Conservation (phyloP, 2,797 vertebrate genomes). For the Loris lydekkerianus region DNA sequence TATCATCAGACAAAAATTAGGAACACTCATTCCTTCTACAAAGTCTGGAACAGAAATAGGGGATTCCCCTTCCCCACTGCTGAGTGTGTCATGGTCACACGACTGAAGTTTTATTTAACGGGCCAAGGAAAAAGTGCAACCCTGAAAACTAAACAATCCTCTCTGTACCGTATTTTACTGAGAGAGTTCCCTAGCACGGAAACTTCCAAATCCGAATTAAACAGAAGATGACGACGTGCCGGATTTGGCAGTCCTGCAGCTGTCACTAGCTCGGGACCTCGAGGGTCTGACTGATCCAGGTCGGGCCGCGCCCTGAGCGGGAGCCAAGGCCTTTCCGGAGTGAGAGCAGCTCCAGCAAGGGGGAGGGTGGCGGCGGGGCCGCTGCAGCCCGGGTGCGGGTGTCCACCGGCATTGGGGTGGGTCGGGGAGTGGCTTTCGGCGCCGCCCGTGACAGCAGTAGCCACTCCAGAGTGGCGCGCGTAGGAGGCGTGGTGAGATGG, state of each 20-base stretch:
- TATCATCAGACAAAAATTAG: slow-evolving; percentile 13
- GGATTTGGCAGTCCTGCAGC: slow-evolving; percentile 56
- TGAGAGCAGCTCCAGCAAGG: background rate
- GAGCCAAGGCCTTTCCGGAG: background rate
- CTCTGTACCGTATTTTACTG: slow-evolving; percentile 57
- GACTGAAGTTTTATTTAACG: slow-evolving; percentile 31
- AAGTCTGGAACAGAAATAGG: slow-evolving; percentile 30
- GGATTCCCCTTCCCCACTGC: slow-evolving; percentile 41
- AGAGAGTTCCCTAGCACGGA: slow-evolving; percentile 42
- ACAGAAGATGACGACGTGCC: background rate
- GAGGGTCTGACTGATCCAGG: slow-evolving; percentile 42
- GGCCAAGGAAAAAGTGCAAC: background rate
- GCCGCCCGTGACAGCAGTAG: slow-evolving; percentile 20
- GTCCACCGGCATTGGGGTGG: background rate
- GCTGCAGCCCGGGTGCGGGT: fast-evolving
- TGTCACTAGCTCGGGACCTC: slow-evolving; percentile 57
- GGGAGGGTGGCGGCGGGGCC: background rate
- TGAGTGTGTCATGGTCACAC: slow-evolving; percentile 9
- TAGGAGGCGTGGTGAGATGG: background rate
- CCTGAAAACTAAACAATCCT: background rate
- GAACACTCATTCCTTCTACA: slow-evolving; percentile 15
- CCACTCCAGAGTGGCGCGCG: slow-evolving; percentile 16
- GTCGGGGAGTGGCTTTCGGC: slow-evolving; percentile 36
- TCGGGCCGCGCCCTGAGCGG: background rate
- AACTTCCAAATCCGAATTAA: slow-evolving; percentile 39